These are phyloP conservation scores for Ochropacha duplaris DNA, from an alignment of 2,888 invertebrate genomes.

Conservation along the genomic window DNA sequence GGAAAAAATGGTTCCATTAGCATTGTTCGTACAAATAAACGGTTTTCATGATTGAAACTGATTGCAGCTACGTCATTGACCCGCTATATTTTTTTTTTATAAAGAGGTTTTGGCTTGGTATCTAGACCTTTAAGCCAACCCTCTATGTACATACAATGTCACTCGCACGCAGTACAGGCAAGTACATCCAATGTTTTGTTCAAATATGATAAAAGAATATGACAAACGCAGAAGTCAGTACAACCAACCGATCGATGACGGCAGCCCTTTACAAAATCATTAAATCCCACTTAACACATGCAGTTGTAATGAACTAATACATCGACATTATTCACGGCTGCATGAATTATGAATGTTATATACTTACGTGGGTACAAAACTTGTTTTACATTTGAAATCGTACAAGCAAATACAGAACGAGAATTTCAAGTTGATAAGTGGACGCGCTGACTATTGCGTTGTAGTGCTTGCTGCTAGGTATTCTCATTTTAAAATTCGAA, in stretches of 20 bases:
- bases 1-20: too few relatives aligned
- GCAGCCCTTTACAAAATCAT: background rate
- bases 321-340: background rate
- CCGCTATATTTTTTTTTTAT: too few relatives aligned
- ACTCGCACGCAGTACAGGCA: background rate
- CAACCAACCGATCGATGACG: background rate
- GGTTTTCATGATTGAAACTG: too few relatives aligned
- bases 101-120: too few relatives aligned
- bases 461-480: slow-evolving; percentile 5
- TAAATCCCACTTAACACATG: background rate
- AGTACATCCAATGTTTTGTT: background rate
- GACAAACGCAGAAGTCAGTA: background rate
- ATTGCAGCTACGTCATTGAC: too few relatives aligned
- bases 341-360: slow-evolving; percentile 11
- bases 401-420: slow-evolving; percentile 28
- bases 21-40: too few relatives aligned
- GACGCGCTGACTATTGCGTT: slow-evolving; percentile 9
- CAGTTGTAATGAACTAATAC: background rate
- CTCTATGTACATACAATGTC: background rate
- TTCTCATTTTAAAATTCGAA: background rate
- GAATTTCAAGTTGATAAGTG: slow-evolving; percentile 28
- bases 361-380: slow-evolving; percentile 15
- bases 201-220: background rate
- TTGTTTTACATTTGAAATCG: slow-evolving; percentile 18
- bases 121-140: too few relatives aligned